These are phyloP conservation scores for Tolypeutes matacus DNA, from an alignment of 2,797 vertebrate species.

Conservation along the genomic window DNA sequence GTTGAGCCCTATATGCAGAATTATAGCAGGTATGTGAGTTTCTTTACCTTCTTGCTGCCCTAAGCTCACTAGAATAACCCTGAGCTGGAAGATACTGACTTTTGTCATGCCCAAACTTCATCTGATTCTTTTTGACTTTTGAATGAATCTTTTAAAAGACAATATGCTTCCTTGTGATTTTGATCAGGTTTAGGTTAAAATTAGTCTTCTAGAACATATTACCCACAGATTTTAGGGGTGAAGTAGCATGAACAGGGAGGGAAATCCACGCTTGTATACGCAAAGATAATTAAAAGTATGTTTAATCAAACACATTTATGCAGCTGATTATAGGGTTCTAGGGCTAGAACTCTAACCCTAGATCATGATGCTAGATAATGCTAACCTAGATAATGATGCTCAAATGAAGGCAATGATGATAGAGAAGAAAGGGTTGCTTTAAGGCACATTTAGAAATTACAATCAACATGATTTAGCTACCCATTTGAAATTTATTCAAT, in stretches of 20 bases:
- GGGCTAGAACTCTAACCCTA: too few relatives aligned
- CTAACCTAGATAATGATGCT: not conserved
- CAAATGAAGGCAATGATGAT: not conserved
- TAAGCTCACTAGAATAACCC: not conserved
- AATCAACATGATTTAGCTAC: not conserved
- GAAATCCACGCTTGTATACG: not conserved
- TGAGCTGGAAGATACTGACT: not conserved
- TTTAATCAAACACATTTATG: not conserved
- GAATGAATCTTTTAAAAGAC: not conserved
- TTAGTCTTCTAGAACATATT: not conserved
- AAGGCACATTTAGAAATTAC: not conserved
- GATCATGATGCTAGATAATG: too few relatives aligned
- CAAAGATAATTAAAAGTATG: not conserved
- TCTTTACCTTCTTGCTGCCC: not conserved
- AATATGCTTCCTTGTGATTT: not conserved
- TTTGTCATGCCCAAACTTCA: not conserved
- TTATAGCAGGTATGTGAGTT: not conserved
- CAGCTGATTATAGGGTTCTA: not conserved
- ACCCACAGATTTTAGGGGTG: not conserved
- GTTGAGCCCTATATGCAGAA: not conserved
- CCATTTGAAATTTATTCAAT: not conserved
- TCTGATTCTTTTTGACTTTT: constrained; percentile 36
- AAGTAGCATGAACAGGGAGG: not conserved
- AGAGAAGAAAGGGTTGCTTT: not conserved
- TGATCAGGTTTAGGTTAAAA: not conserved